phyloP scores from a whole-genome alignment of 2,888 invertebrate genomes.

The Parnassius smintheus region DNA sequence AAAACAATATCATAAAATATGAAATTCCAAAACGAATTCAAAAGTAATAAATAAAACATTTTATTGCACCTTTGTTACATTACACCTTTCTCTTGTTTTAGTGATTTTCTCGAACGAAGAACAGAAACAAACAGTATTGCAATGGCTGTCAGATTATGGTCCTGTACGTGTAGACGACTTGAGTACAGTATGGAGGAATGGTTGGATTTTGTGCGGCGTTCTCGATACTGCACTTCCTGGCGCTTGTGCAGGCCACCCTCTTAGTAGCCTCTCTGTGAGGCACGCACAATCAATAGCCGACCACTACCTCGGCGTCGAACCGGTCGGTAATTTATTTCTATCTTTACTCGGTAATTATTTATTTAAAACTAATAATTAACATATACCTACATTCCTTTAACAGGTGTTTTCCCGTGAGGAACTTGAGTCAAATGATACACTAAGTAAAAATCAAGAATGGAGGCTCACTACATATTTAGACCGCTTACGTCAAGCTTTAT shows the following conservation, averaged over 20 bases:
- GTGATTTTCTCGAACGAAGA: slow-evolving; percentile 71
- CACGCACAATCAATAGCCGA: slow-evolving; percentile 83
- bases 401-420: slow-evolving; percentile 82
- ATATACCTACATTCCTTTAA: slow-evolving; percentile 38
- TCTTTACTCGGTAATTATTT: background rate
- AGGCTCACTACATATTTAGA: slow-evolving; percentile 77
- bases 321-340: slow-evolving; percentile 60
- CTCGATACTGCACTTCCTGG: slow-evolving; percentile 82
- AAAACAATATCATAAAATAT: no score
- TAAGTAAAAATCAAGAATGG: slow-evolving; percentile 79
- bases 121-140: slow-evolving; percentile 62
- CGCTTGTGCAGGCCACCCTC: slow-evolving; percentile 81
- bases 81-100: slow-evolving; percentile 38
- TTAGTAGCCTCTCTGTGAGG: slow-evolving; percentile 62
- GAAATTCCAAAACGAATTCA: no score
- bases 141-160: slow-evolving; percentile 70
- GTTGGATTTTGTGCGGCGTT: slow-evolving; percentile 81
- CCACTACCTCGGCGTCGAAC: slow-evolving; percentile 81
- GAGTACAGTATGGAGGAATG: slow-evolving; percentile 81
- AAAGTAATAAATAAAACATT: no score
- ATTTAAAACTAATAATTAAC: background rate
- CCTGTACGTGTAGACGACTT: slow-evolving; percentile 66
- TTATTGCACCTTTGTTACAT: no score
- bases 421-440: slow-evolving; percentile 68
- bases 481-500: slow-evolving; percentile 68